phyloP scores from a whole-genome alignment of 1,140 invertebrate species.

The Charaxes varanes region DNA sequence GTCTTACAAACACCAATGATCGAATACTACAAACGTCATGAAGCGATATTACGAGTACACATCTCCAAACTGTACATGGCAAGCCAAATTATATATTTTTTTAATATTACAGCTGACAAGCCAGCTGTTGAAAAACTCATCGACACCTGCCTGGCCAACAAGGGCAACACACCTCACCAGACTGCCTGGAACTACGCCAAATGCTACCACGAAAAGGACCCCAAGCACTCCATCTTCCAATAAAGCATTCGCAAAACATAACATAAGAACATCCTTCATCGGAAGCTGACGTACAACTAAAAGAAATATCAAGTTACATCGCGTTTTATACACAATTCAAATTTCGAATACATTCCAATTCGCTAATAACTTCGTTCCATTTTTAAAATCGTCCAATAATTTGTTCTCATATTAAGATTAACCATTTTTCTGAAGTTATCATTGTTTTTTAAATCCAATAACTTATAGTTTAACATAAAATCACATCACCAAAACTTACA shows the following conservation, averaged over 20 bases:
- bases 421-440: slow-evolving; percentile 9
- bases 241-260: slow-evolving; percentile 25
- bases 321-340: too few species aligned
- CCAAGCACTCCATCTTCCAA: slow-evolving; percentile 66
- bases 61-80: too few species aligned
- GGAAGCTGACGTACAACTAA: neutral
- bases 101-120: slow-evolving; percentile 51
- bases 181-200: slow-evolving; percentile 73
- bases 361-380: too few species aligned
- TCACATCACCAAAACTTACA: slow-evolving; percentile 5
- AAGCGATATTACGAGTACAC: too few species aligned
- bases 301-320: neutral
- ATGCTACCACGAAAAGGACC: slow-evolving; percentile 73
- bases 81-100: too few species aligned
- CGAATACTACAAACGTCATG: too few species aligned
- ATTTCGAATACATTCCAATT: slow-evolving; percentile 3
- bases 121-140: slow-evolving; percentile 61
- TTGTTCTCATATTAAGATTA: neutral
- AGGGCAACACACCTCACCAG: slow-evolving; percentile 67
- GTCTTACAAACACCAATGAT: too few species aligned
- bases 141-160: slow-evolving; percentile 61
- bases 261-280: neutral
- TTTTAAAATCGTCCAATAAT: neutral
- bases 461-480: too few species aligned
- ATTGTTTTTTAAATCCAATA: too few species aligned